Percentiles rank a stretch among this genome's conserved stretches.
Conservation (phyloP, 2,797 vertebrate species). For the Stomatorhinus walkeri region DNA sequence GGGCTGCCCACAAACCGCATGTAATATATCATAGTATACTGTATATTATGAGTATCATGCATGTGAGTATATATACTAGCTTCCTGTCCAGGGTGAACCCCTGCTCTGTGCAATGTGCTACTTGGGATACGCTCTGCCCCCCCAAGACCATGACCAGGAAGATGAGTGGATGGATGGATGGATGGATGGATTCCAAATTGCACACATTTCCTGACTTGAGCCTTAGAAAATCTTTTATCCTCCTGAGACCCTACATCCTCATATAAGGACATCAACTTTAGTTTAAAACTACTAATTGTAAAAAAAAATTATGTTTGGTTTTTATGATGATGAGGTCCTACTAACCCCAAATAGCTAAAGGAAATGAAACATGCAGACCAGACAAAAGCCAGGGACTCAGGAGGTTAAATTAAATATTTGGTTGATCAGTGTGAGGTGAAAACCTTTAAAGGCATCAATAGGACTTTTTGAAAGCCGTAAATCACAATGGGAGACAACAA, state of each 20-base stretch:
- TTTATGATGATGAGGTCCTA: too few relatives aligned
- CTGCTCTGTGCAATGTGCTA: not conserved
- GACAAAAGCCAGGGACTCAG: too few relatives aligned
- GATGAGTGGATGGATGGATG: not conserved
- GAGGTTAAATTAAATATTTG: not conserved
- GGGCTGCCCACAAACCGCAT: not conserved
- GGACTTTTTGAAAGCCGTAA: not conserved
- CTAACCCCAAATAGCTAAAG: too few relatives aligned
- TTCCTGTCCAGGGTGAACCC: not conserved
- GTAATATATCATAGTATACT: not conserved
- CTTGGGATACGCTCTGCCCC: not conserved
- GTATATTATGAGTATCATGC: not conserved
- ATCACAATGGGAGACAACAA: not conserved
- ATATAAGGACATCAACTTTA: too few relatives aligned
- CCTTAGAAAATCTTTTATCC: not conserved
- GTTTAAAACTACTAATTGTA: too few relatives aligned
- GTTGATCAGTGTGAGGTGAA: not conserved
- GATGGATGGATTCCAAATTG: not conserved
- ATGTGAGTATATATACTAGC: not conserved
- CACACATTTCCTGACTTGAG: not conserved
- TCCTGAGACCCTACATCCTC: too few relatives aligned
- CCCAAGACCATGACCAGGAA: not conserved
- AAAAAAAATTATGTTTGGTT: too few relatives aligned
- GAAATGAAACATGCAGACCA: too few relatives aligned
- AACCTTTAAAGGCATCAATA: not conserved